Evolutionary conservation across 2,113 vertebrate genomes (phyloP).

Genomic region (Aplodontia rufa): DNA sequence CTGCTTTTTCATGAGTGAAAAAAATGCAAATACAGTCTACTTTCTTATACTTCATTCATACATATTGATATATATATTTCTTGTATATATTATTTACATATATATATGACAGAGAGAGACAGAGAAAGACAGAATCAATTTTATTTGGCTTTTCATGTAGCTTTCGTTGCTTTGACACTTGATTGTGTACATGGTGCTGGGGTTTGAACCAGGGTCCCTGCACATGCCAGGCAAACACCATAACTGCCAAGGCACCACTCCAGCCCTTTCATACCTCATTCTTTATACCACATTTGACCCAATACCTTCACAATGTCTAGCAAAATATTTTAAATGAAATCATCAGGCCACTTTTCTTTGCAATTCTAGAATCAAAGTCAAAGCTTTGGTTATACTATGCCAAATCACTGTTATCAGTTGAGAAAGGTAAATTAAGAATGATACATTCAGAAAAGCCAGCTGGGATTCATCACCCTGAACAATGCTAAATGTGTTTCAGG

Average conservation of each 20-base stretch:
- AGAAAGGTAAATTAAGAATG: constrained; percentile 50
- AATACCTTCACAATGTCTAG: neutral
- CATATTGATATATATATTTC: no score
- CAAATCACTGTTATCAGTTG: neutral
- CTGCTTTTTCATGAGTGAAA: constrained; percentile 25
- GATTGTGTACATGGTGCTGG: no score
- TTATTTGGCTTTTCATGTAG: no score
- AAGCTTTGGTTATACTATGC: constrained; percentile 7
- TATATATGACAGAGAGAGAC: no score
- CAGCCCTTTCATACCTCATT: no score
- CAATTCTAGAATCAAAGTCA: constrained; percentile 11
- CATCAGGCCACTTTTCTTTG: neutral
- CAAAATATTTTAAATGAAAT: constrained; percentile 31
- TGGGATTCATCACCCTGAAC: neutral
- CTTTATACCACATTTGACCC: neutral
- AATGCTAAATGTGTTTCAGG: constrained; percentile 1
- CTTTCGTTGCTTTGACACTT: no score
- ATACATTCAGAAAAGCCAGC: neutral
- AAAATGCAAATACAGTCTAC: neutral
- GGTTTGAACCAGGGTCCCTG: no score
- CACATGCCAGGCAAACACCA: no score
- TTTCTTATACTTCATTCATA: no score
- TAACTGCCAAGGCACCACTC: no score
- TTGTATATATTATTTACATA: no score
- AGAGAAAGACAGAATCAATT: no score